Evolutionary conservation across 2,888 invertebrate species (phyloP).

Genomic region (Hoplodrina blanda): DNA sequence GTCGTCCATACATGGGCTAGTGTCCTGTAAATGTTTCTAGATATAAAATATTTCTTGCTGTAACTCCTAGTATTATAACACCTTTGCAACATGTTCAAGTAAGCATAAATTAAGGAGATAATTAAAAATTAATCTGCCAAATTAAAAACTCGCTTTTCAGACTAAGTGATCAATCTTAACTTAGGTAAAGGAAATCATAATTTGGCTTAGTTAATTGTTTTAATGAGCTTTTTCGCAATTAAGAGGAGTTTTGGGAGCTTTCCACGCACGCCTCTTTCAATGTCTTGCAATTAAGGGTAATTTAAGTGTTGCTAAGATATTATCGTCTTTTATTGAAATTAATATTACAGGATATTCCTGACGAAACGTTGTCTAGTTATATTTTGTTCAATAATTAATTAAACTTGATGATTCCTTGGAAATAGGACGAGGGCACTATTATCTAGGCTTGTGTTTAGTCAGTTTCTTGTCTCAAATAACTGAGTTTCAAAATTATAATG

Average conservation of each 20-base stretch:
- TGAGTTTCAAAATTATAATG: too few relatives aligned
- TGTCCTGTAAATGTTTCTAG: background rate
- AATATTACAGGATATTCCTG: constrained; percentile 9
- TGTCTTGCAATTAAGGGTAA: constrained; percentile 56
- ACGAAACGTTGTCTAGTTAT: background rate
- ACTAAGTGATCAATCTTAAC: constrained; percentile 61
- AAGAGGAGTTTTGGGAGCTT: constrained; percentile 46
- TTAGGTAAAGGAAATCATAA: constrained; percentile 56
- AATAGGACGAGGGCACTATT: too few relatives aligned
- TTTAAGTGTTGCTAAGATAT: constrained; percentile 47
- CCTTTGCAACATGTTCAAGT: constrained; percentile 4
- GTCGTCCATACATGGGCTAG: background rate
- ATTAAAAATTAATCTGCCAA: constrained; percentile 39
- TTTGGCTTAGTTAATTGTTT: constrained; percentile 60
- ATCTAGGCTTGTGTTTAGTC: too few relatives aligned
- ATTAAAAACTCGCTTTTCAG: constrained; percentile 33
- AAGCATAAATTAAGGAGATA: constrained; percentile 21
- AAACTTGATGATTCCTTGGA: too few relatives aligned
- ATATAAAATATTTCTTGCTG: background rate
- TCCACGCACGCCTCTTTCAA: constrained; percentile 50
- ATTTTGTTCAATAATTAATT: too few relatives aligned
- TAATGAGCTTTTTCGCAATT: constrained; percentile 63
- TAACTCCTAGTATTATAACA: background rate
- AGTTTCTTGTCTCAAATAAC: too few relatives aligned
- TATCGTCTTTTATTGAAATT: constrained; percentile 49